Evolutionary conservation across 2,113 vertebrate genomes (phyloP).

Genomic region (Myrmecobius fasciatus): DNA sequence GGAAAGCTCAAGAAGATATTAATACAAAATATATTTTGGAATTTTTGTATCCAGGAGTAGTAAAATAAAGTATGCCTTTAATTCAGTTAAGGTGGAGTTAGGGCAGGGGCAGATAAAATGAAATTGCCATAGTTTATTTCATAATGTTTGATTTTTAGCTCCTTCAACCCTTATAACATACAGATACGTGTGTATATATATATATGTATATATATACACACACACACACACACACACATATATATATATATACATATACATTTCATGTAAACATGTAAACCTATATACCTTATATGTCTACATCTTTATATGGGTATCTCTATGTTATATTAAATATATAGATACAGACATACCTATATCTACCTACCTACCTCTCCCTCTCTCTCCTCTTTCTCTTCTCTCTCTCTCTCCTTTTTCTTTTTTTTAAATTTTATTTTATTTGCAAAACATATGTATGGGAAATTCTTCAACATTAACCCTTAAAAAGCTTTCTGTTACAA

Average conservation of each 20-base stretch:
- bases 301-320: background rate
- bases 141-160: background rate
- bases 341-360: background rate
- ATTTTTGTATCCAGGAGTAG: background rate
- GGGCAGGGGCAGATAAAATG: background rate
- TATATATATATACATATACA: background rate
- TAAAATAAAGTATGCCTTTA: background rate
- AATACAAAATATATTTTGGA: conserved; percentile 12
- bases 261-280: background rate
- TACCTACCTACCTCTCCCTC: too few species aligned
- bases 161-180: background rate
- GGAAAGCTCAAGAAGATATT: conserved; percentile 10
- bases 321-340: background rate
- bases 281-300: background rate
- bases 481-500: too few species aligned
- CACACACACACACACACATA: too few species aligned
- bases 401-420: too few species aligned
- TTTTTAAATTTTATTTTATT: too few species aligned
- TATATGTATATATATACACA: too few species aligned
- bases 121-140: background rate
- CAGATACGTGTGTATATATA: too few species aligned
- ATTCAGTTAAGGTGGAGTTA: background rate
- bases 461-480: too few species aligned
- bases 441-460: too few species aligned
- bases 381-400: too few species aligned